Conservation (phyloP, 2,113 vertebrate species). For the Anhinga rufa region DNA sequence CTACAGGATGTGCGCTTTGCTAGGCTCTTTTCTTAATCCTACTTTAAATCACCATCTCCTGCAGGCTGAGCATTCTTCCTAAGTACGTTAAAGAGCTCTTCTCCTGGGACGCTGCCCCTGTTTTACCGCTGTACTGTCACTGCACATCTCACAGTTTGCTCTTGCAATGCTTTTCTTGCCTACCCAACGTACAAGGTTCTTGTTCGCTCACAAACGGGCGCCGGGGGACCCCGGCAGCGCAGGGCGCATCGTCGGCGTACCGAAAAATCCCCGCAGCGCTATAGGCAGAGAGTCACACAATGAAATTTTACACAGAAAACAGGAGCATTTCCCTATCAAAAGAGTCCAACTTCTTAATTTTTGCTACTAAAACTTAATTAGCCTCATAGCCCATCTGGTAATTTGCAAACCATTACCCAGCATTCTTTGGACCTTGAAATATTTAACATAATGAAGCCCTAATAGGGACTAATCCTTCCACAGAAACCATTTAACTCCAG, state of each 20-base stretch:
- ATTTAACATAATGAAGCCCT: not conserved
- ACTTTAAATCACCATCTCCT: not conserved
- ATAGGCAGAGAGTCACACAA: not conserved
- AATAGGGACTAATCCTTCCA: not conserved
- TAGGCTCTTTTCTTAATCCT: not conserved
- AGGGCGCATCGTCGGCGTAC: not conserved
- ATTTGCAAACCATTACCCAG: not conserved
- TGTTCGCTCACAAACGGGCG: not conserved
- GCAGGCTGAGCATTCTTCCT: not conserved
- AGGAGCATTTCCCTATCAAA: not conserved
- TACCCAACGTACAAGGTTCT: fast-evolving
- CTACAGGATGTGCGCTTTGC: not conserved
- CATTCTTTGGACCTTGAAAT: not conserved
- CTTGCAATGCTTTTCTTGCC: too few relatives aligned
- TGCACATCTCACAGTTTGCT: not conserved
- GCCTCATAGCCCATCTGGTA: slow-evolving; percentile 6
- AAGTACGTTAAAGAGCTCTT: not conserved
- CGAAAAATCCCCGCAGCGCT: not conserved
- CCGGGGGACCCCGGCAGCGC: not conserved
- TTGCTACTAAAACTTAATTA: slow-evolving; percentile 32
- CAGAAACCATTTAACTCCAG: not conserved
- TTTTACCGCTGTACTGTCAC: not conserved
- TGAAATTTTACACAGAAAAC: not conserved
- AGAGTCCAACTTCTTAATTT: not conserved
- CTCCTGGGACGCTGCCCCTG: not conserved